These are phyloP conservation scores for Brachionus angularis DNA, from an alignment of 1,140 invertebrate genomes.

Conservation along the genomic window DNA sequence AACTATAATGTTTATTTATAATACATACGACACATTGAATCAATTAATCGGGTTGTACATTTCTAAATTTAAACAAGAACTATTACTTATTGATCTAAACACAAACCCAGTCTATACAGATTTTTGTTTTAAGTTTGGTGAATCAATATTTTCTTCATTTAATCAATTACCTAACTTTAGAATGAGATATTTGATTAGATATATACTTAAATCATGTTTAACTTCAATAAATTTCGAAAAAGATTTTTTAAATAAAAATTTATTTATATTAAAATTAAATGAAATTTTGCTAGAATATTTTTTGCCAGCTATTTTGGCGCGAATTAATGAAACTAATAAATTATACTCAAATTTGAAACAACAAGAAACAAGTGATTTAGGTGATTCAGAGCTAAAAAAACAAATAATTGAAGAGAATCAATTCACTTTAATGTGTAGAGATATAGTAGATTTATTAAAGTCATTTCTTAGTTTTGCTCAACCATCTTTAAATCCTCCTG, in stretches of 20 bases:
- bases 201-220: conserved; percentile 22
- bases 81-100: neutral
- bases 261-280: conserved; percentile 15
- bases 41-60: conserved; percentile 39
- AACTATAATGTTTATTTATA: conserved; percentile 22
- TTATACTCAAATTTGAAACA: neutral
- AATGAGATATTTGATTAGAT: conserved; percentile 28
- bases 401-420: conserved; percentile 42
- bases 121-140: conserved; percentile 23
- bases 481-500: neutral
- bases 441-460: conserved; percentile 21
- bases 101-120: neutral
- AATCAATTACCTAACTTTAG: conserved; percentile 27
- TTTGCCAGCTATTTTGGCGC: conserved; percentile 13
- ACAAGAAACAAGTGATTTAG: neutral
- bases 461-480: conserved; percentile 2
- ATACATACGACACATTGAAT: conserved; percentile 27
- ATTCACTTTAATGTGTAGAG: conserved; percentile 23
- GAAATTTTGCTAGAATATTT: conserved; percentile 31
- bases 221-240: neutral
- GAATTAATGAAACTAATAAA: conserved; percentile 17
- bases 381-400: neutral
- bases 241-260: neutral
- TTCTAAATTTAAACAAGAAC: conserved; percentile 25
- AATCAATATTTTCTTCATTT: conserved; percentile 21